Evolutionary conservation across 2,888 invertebrate genomes (phyloP), one percentile per base, ranked within the genome.

Genomic region (Celastrina argiolus): DNA sequence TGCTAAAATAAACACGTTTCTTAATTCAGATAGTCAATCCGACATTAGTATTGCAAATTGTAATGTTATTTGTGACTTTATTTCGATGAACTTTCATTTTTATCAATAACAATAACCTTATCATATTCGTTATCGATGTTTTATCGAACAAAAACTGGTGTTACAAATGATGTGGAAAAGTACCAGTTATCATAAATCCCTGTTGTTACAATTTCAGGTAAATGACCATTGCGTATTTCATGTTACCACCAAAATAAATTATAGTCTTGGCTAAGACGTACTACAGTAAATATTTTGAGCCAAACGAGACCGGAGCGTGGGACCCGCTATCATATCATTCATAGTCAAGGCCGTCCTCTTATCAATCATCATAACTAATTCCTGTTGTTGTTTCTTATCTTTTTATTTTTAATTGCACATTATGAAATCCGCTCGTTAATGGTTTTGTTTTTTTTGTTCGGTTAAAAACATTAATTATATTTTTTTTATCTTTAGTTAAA

Each of bases 291-390:
- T 31, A 39, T 39, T 34, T 56, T 56, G 16, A 36, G 64, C 28
- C 31, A 66, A 34, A 51, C 69, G 69, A 69, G 70, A 67, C 68
- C 66, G 67, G 68, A 69, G 68, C 71, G 72, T 72, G 71, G 68
- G 72, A 71, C 68, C 67, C 45, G 51, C 61, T 70, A 70, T 72
- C 66, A 65, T 69, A 65, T 63, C 64, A 65, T 41, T 56, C 64
- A 61, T 63, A 31, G 59, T 65, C 69, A 68, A 70, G 72, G 72
- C 64, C 68, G 58, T 22, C 63, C 45, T 63, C 64, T 70, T 71
- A 70, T 72, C 70, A 67, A 69, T 69, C 65, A 51, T 67, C 68
- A 67, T 70, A 68, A 65, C 64, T 58, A 66, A 67, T 69, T 67
- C 65, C 63, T 64, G 65, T 56, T 70, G 51, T 42, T 56, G 16